Conservation (phyloP, 2,888 invertebrate species). For the Achlya flavicornis region DNA sequence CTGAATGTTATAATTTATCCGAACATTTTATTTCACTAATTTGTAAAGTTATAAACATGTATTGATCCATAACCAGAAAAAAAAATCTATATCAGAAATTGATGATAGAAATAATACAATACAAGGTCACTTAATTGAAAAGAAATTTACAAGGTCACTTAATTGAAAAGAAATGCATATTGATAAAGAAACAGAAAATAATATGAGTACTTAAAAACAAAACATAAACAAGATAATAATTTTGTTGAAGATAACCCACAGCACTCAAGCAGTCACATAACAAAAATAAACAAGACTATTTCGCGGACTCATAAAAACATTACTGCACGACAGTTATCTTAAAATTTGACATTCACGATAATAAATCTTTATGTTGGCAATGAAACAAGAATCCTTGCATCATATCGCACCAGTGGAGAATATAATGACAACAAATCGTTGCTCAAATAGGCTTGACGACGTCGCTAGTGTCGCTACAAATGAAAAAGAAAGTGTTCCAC, state of each 20-base stretch:
- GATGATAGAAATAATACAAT: too few relatives aligned
- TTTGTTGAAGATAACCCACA: background rate
- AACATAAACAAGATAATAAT: background rate
- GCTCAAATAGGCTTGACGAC: constrained; percentile 10
- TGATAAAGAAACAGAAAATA: too few relatives aligned
- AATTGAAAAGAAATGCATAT: too few relatives aligned
- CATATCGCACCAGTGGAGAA: constrained; percentile 27
- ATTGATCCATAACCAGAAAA: too few relatives aligned
- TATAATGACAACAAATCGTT: background rate
- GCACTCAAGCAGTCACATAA: constrained; percentile 1
- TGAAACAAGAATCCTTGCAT: constrained; percentile 53
- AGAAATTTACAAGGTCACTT: too few relatives aligned
- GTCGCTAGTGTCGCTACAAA: background rate
- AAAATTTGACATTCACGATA: constrained; percentile 36
- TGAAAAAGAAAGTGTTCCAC: constrained; percentile 9
- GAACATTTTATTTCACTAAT: too few relatives aligned
- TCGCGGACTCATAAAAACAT: constrained; percentile 28
- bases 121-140: too few relatives aligned
- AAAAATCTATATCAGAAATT: too few relatives aligned
- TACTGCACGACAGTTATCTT: constrained; percentile 15
- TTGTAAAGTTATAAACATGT: too few relatives aligned
- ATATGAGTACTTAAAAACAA: too few relatives aligned
- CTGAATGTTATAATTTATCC: too few relatives aligned
- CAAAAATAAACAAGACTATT: constrained; percentile 19
- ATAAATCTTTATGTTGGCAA: constrained; percentile 46